Base-by-base conservation (phyloP, 2,888 invertebrate species). In the Tetramorium bicarinatum region DNA sequence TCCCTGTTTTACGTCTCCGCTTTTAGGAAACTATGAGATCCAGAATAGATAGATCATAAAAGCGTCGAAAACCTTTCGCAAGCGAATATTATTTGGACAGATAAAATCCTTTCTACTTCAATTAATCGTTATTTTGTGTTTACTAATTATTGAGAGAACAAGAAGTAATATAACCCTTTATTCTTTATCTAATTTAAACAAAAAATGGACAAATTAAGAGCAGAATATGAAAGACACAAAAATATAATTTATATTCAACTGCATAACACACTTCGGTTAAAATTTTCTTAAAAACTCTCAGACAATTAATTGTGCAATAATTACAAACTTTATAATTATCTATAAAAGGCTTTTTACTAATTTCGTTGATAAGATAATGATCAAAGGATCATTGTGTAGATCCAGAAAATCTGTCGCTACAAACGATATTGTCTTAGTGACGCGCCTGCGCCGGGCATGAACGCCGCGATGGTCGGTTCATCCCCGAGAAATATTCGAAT, bases 1-100 rank as follows among this genome's bases (percentile, higher is more conserved):
- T 72, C 88, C 88, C 91, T 92, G 92, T 92, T 91, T 79, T 86
- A 82, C 74, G 79, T 72, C 87, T 87, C 77, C 83, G 77, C 72
- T 80, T 83, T 62, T 85, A 90, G 85, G 84, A 90, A 90, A 84
- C 74, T 85, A 79, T 82, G 62, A 56, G 69, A n/a, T 61, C 64
- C 59, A 29, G 2, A n/a, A 62, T 66, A 79, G 15, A 79, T 25
- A 25, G 18, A 61, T n/a, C 11, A 77, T 61, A 72, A 80, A 61
- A 59, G 13, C 15, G 41, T 47, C 7, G 38, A 59, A 29, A 44
- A 2, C 0, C 41, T 41, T 56, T 64, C 11, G 1, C 18, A 13
- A 8, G 29, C 3, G 6, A 75, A 41, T 47, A 47, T 62, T 52
- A 52, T 13, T 44, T 38, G 1, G 25, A 76, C 6, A 18, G 1